Conservation (phyloP, 2,797 vertebrate species). For the Schizopygopsis pylzovi region DNA sequence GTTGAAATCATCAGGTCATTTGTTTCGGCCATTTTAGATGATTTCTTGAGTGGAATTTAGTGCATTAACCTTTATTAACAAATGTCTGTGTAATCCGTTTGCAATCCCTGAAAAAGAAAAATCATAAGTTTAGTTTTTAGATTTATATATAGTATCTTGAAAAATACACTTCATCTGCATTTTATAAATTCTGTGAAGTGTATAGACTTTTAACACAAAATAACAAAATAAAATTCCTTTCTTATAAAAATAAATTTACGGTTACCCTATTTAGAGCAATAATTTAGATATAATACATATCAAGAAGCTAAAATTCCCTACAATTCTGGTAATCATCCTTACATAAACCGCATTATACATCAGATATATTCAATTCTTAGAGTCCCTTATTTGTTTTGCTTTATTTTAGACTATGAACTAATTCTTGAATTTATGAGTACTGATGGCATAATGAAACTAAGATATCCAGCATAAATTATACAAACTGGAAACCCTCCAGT, state of each 20-base stretch:
- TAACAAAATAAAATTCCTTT: background rate
- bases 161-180: background rate
- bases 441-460: background rate
- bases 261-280: background rate
- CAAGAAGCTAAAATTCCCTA: background rate
- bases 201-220: background rate
- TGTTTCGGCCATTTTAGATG: constrained; percentile 62
- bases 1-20: constrained; percentile 49
- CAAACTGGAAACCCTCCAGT: constrained; percentile 17
- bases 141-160: background rate
- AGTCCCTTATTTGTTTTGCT: background rate
- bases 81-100: constrained; percentile 30
- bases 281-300: background rate
- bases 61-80: constrained; percentile 31
- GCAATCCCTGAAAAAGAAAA: constrained; percentile 6
- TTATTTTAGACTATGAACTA: background rate
- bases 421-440: background rate
- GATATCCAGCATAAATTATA: constrained; percentile 19
- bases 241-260: too few species aligned
- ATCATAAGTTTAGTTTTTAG: background rate
- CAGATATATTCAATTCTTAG: constrained; percentile 6
- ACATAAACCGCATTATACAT: background rate
- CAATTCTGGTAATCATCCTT: background rate
- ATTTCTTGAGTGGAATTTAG: background rate
- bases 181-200: background rate